These are phyloP conservation scores for Microctonus hyperodae DNA, from an alignment of 2,888 invertebrate genomes.

Conservation along the genomic window DNA sequence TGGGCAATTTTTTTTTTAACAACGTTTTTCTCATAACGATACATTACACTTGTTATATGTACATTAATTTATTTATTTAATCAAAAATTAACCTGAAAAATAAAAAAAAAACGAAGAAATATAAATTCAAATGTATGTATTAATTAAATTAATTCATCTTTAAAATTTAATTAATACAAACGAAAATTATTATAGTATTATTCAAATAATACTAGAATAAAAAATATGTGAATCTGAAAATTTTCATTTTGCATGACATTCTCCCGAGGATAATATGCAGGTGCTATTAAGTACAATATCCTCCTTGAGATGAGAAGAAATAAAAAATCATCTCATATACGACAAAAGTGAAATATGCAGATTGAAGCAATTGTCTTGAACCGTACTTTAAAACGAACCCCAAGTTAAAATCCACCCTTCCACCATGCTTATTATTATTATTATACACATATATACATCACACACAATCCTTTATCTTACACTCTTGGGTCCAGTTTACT, in stretches of 20 bases:
- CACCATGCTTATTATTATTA: too few species aligned
- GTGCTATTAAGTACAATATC: neutral
- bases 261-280: neutral
- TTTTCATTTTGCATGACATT: too few species aligned
- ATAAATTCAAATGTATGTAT: too few species aligned
- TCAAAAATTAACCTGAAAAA: neutral
- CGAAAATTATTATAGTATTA: too few species aligned
- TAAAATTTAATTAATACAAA: too few species aligned
- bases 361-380: conserved; percentile 20
- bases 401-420: conserved; percentile 14
- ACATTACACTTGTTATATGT: neutral
- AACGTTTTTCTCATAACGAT: neutral
- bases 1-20: conserved; percentile 44
- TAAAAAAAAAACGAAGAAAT: too few species aligned
- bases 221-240: too few species aligned
- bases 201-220: too few species aligned
- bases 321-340: neutral
- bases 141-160: too few species aligned
- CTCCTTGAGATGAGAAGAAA: neutral
- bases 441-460: too few species aligned
- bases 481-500: neutral
- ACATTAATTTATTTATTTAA: neutral
- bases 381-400: conserved; percentile 9
- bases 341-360: conserved; percentile 4
- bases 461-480: neutral